phyloP scores from a whole-genome alignment of 1,140 invertebrate species.

The Colletes latitarsis region DNA sequence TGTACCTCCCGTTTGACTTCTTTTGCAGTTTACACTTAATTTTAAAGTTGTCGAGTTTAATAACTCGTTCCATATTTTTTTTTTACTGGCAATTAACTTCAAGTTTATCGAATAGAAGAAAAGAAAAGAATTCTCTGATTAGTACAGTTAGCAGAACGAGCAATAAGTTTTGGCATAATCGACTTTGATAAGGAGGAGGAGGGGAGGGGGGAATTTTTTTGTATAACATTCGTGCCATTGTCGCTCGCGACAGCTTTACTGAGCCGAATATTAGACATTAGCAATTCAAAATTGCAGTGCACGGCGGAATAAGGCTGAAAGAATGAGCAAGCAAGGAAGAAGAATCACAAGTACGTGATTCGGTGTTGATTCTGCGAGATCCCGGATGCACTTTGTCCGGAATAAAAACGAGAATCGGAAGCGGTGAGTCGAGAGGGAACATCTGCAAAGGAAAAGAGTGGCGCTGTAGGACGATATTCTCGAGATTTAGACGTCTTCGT shows the following conservation, averaged over 20 bases:
- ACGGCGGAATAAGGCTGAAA: neutral
- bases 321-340: neutral
- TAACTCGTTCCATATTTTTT: too few species aligned
- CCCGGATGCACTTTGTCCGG: neutral
- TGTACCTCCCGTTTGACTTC: too few species aligned
- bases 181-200: too few species aligned
- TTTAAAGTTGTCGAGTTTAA: too few species aligned
- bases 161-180: neutral
- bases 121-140: too few species aligned
- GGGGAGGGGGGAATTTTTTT: too few species aligned
- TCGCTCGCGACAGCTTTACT: neutral
- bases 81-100: too few species aligned
- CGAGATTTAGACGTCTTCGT: neutral
- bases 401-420: conserved; percentile 18
- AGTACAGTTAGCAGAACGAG: too few species aligned
- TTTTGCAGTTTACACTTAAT: too few species aligned
- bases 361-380: conserved; percentile 1
- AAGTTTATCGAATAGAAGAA: too few species aligned
- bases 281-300: neutral
- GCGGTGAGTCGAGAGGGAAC: neutral
- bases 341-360: neutral
- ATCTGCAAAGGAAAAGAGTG: neutral
- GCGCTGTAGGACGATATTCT: neutral
- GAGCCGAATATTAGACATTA: neutral
- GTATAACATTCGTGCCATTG: too few species aligned